Base-by-base conservation (phyloP, 2,113 vertebrate genomes). In the Puntigrus tetrazona region DNA sequence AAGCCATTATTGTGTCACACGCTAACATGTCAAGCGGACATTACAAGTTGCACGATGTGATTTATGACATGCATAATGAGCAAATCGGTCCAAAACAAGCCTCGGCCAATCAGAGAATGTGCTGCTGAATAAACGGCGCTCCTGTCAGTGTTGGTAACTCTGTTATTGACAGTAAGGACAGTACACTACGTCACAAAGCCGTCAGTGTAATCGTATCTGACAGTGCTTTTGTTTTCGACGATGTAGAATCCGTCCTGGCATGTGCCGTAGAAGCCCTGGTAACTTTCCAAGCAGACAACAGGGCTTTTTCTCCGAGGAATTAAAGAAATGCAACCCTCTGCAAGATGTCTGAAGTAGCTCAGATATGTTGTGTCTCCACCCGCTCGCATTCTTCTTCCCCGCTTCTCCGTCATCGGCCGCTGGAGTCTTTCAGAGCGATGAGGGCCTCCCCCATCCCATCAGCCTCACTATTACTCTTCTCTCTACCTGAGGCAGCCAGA, bases 391-490 rank as follows among this genome's bases (percentile, higher is more conserved):
- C 55, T 41, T 78, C 5, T 59, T 41, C 13, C 5, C 34, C 27
- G 76, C n/a, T 27, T 78, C 76, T 78, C 55, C 7, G n/a, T 78
- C 76, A 78, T 78, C 76, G 6, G 73, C 73, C 41, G 27, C 27
- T 75, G 73, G 43, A 38, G 75, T 25, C 34, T 10, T 76, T 52
- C 65, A 11, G 50, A 77, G 34, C 3, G 50, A 78, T 78, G 34
- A 78, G 55, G 76, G 76, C 55, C 76, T 61, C 76, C 76, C 45
- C 52, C 34, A 61, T 78, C 75, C 75, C 29, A 55, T 77, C 74
- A 55, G 13, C 29, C 47, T 57, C 18, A 55, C 75, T 25, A 79
- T 63, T 29, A 79, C 77, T 79, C 77, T 79, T 43, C 16, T n/a
- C 14, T 63, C 57, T 63, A 79, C 78, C 78, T 80, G 25, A 80